Evolutionary conservation across 2,797 vertebrate species (phyloP), one percentile per base, ranked within the genome.

Genomic region (Betta splendens): DNA sequence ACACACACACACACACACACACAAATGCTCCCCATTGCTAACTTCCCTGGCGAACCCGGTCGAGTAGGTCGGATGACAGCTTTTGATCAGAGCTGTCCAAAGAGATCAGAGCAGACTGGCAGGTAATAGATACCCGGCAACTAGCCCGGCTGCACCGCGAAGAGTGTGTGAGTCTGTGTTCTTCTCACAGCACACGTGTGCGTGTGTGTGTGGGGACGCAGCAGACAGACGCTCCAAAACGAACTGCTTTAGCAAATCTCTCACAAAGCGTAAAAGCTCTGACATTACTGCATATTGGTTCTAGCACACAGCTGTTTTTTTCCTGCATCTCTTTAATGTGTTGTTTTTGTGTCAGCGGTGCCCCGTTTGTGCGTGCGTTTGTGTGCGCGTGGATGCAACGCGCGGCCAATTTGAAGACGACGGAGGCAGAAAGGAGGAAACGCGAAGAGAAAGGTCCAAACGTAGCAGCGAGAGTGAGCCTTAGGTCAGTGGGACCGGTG

Each of bases 31-130:
- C 55, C 64, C 50, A 32, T 58, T 67, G 65, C 81, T 75, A 84
- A 84, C 83, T 85, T 86, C 79, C 77, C 81, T n/a, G 59, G 79
- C 45, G 71, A 82, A 74, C 65, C 67, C 50, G 22, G 68, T 66
- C 83, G 93, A 95, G 94, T 95, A 92, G 96, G 95, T 95, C 94
- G 93, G 93, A 94, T 98, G 95, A 96, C 95, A 95, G 96, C 96
- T 96, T 97, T 96, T 98, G 95, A 99, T 99, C 97, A 98, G 95
- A 89, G 92, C 95, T 98, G 97, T 99, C 97, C 93, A 95, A 97
- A 98, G 94, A 96, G 94, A 98, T 98, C 96, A 98, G 94, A 94
- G 93, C 90, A 93, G 94, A 96, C 92, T 96, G 95, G 94, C 96
- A 97, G 94, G 94, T 96, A 97, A 97, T 98, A 95, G 96, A 97